phyloP scores from a whole-genome alignment of 2,113 vertebrate genomes.

The Phodopus roborovskii region DNA sequence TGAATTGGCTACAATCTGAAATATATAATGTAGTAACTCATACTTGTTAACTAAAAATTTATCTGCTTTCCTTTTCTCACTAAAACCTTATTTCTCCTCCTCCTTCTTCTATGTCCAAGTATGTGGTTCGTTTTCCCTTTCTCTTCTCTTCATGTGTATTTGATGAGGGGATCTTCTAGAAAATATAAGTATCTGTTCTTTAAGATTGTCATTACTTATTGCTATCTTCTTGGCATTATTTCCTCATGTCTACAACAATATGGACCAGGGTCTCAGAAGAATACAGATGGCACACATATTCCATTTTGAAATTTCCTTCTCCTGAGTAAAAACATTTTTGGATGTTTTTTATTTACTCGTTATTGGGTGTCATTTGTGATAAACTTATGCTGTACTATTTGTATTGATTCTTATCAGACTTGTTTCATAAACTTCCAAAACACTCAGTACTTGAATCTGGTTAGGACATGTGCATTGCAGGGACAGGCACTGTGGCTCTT shows the following conservation, averaged over 20 bases:
- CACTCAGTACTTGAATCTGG: no score
- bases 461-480: no score
- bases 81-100: not conserved
- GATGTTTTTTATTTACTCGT: no score
- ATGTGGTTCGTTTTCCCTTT: not conserved
- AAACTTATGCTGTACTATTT: no score
- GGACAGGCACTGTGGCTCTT: no score
- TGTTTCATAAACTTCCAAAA: no score
- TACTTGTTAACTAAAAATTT: not conserved
- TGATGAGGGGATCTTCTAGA: not conserved
- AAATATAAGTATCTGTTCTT: not conserved
- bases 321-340: no score
- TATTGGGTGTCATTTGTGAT: not conserved
- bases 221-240: not conserved
- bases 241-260: not conserved
- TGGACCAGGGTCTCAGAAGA: no score
- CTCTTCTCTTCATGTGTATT: not conserved
- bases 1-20: not conserved
- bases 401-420: not conserved
- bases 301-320: not conserved
- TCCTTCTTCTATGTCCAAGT: not conserved
- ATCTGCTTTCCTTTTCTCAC: not conserved
- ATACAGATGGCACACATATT: no score
- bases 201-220: not conserved
- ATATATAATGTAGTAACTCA: not conserved